A percentile compares a stretch with the other conserved stretches of the same genome.
Evolutionary conservation across 2,113 vertebrate species (phyloP).

Genomic region (Heptranchias perlo): DNA sequence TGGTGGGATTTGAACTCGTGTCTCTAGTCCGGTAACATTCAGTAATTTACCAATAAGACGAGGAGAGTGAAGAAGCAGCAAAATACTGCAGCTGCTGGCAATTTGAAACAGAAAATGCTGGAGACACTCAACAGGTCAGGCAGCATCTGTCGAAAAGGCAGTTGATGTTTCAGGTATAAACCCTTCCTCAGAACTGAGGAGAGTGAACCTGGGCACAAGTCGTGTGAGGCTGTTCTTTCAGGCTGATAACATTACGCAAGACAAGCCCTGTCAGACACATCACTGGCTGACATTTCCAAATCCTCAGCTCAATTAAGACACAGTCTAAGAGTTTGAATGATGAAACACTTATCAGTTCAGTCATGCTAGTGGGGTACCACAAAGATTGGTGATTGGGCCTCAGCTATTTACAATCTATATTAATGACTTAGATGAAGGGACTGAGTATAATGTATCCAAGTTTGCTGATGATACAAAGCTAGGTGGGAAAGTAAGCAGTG

Average conservation of each 20-base stretch:
- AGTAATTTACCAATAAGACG: neutral
- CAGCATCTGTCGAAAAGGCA: neutral
- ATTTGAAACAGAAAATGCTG: neutral
- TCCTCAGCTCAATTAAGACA: neutral
- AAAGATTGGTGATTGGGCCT: too few relatives aligned
- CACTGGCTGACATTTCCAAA: neutral
- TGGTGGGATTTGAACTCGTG: neutral
- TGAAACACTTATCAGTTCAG: neutral
- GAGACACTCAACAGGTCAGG: neutral
- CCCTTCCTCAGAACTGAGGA: neutral
- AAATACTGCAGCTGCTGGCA: neutral
- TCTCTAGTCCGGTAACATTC: neutral
- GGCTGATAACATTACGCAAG: neutral
- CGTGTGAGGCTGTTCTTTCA: neutral
- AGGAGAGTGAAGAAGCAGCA: neutral
- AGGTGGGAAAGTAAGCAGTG: too few relatives aligned
- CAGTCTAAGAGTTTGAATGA: neutral
- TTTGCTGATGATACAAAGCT: too few relatives aligned
- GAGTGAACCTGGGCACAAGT: neutral
- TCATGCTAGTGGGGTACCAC: too few relatives aligned
- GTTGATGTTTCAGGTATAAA: neutral
- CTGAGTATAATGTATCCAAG: too few relatives aligned
- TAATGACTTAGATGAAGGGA: too few relatives aligned
- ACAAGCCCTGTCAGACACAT: neutral
- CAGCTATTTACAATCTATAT: too few relatives aligned